Conservation (phyloP, 2,113 vertebrate genomes). For the Odocoileus hemionus region DNA sequence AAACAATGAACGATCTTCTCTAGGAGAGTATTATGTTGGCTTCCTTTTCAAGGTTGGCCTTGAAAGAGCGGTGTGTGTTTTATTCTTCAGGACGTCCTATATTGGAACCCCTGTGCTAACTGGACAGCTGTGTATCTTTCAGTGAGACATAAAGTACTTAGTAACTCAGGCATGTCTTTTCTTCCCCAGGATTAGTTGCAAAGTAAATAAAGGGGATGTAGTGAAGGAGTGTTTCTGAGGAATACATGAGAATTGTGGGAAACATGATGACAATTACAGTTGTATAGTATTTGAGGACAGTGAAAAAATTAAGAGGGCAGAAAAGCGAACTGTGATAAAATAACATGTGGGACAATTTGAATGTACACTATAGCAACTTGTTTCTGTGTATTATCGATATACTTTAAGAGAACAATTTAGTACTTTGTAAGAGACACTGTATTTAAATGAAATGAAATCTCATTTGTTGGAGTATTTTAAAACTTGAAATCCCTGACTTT, state of each 20-base stretch:
- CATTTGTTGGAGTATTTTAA: not conserved
- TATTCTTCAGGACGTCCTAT: not conserved
- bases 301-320: not conserved
- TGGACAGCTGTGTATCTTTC: not conserved
- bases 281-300: not conserved
- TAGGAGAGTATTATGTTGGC: not conserved
- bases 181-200: not conserved
- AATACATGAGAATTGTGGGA: not conserved
- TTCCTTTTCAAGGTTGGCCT: not conserved
- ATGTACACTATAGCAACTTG: not conserved
- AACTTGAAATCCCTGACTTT: not conserved
- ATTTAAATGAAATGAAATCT: not conserved
- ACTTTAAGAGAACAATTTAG: not conserved
- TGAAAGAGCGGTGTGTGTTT: not conserved
- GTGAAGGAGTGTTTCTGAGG: not conserved
- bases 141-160: not conserved
- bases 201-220: not conserved
- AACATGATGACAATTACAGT: not conserved
- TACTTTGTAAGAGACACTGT: not conserved
- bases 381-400: not conserved
- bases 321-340: not conserved
- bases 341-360: not conserved
- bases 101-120: not conserved
- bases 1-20: not conserved
- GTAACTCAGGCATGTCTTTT: not conserved